Evolutionary conservation across 2,797 vertebrate genomes (phyloP), one percentile per base, ranked within the genome.

Genomic region (Hybognathus amarus): DNA sequence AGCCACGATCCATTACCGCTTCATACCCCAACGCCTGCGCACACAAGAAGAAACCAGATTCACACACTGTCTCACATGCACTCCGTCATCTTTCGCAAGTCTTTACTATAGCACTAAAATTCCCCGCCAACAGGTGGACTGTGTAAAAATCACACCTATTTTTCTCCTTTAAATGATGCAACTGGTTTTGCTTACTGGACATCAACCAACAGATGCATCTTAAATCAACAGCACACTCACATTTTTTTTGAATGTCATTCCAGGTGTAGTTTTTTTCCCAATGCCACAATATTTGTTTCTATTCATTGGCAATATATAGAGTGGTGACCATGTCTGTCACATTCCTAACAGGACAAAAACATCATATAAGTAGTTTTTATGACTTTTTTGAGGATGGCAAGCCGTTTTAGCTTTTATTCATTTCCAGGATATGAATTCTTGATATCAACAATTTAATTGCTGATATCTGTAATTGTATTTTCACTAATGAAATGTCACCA

Each of bases 1-100:
- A 88, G 83, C 84, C 85, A 85, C 79, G 83, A 86, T 80, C 83
- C 87, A 87, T 89, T 88, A 89, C 78, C 47, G 83, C 82, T 86
- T 87, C 88, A 86, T 87, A 85, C 63, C 75, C 69, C n/a, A 74
- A 87, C 86, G 73, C 86, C 87, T 84, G 84, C 40, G 15, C 83
- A 86, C 79, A 82, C 85, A 64, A 87, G 40, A 79, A 86, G 54
- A 85, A 87, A 89, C 75, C 71, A 68, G 83, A 85, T 87, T 86
- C 84, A 75, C 73, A 77, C 40, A 78, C 86, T 52, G 79, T 81
- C 81, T 80, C 88, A 75, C 38, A 33, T 82, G 85, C 52, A 76
- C 63, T 75, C 69, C 15, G 61, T 63, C 71, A 76, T 63, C 64
- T 45, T 64, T 81, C 82, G 54, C 27, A 77, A 52, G 77, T 30